These are phyloP conservation scores for Anarrhichthys ocellatus DNA, from an alignment of 2,113 vertebrate species.

Conservation along the genomic window DNA sequence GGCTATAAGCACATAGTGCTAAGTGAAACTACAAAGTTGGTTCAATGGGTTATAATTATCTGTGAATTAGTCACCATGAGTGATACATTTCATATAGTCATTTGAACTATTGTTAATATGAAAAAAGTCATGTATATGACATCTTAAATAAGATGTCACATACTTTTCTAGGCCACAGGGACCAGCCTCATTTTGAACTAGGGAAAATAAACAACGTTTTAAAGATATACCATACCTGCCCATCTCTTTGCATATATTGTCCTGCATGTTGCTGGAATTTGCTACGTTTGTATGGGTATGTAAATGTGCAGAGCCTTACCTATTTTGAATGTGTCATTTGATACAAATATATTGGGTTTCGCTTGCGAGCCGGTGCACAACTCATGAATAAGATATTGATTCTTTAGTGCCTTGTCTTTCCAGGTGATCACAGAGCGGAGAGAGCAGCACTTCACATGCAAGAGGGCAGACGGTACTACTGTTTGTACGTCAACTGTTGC, in stretches of 20 bases:
- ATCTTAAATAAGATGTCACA: not conserved
- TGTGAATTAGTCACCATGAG: not conserved
- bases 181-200: not conserved
- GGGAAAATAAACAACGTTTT: not conserved
- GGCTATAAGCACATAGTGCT: not conserved
- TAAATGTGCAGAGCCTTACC: slow-evolving; percentile 43
- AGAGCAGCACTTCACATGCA: slow-evolving; percentile 33
- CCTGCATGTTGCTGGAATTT: slow-evolving; percentile 11
- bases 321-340: slow-evolving; percentile 65
- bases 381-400: slow-evolving; percentile 83
- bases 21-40: not conserved
- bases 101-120: not conserved
- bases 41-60: not conserved
- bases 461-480: not conserved
- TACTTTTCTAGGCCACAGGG: not conserved
- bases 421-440: slow-evolving; percentile 46
- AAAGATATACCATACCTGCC: not conserved
- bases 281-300: slow-evolving; percentile 30
- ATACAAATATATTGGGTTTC: slow-evolving; percentile 77
- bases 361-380: slow-evolving; percentile 52
- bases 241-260: not conserved
- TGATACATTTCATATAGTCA: not conserved
- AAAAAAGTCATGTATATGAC: not conserved
- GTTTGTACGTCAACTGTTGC: slow-evolving; percentile 6
- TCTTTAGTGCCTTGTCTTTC: slow-evolving; percentile 69